Evolutionary conservation across 2,797 vertebrate genomes (phyloP).

Genomic region (Jordanella pulchra): DNA sequence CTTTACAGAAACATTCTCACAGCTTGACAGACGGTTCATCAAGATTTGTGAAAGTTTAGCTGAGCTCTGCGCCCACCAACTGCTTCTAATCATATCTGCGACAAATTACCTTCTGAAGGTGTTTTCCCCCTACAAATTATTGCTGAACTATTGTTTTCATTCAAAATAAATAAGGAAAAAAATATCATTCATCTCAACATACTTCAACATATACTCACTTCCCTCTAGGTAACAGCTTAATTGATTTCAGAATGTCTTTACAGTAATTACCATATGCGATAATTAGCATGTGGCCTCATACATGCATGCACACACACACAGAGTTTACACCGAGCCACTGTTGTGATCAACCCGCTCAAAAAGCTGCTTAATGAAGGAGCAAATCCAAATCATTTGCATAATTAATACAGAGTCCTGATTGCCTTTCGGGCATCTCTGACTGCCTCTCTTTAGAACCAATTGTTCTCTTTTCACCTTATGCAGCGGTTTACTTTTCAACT

Average conservation of each 20-base stretch:
- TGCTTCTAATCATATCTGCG: slow-evolving; percentile 47
- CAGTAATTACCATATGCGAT: slow-evolving; percentile 69
- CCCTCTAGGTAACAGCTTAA: slow-evolving; percentile 38
- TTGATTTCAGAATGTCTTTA: slow-evolving; percentile 62
- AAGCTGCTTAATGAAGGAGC: slow-evolving; percentile 78
- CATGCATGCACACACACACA: slow-evolving; percentile 22
- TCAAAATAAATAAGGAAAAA: slow-evolving; percentile 1
- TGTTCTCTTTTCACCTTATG: slow-evolving; percentile 55
- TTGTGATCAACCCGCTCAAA: slow-evolving; percentile 71
- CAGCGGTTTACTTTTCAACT: slow-evolving; percentile 53
- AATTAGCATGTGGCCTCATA: slow-evolving; percentile 60
- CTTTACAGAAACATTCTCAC: background rate
- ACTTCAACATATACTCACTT: background rate
- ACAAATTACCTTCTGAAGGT: slow-evolving; percentile 1
- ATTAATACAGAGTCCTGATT: slow-evolving; percentile 72
- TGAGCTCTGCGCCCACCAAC: slow-evolving; percentile 72
- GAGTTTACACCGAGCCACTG: slow-evolving; percentile 41
- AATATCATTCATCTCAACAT: slow-evolving; percentile 2
- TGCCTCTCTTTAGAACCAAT: slow-evolving; percentile 28
- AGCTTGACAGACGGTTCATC: background rate
- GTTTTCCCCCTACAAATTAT: background rate
- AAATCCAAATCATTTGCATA: slow-evolving; percentile 78
- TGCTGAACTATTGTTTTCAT: slow-evolving; percentile 15
- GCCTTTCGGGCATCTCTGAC: slow-evolving; percentile 55
- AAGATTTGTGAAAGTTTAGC: slow-evolving; percentile 4